Evolutionary conservation across 2,113 vertebrate species (phyloP).

Genomic region (Urocolius indicus): DNA sequence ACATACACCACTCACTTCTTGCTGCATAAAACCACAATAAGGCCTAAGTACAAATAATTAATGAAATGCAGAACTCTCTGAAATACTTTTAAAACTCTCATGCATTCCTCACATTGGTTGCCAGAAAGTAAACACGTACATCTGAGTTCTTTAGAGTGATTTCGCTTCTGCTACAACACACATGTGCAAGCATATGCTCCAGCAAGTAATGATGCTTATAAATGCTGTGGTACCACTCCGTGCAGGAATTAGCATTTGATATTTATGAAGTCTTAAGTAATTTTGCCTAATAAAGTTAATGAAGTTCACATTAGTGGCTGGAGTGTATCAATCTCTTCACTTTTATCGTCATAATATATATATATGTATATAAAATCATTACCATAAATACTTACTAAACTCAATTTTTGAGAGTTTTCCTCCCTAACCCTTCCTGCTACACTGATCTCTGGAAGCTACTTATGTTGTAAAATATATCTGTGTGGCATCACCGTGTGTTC

Average conservation of each 20-base stretch:
- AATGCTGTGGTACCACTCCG: background rate
- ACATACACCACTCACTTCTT: background rate
- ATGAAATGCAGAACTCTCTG: background rate
- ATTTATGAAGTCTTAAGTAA: slow-evolving; percentile 45
- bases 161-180: background rate
- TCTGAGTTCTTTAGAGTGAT: background rate
- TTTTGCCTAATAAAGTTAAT: slow-evolving; percentile 56
- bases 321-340: background rate
- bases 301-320: background rate
- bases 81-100: background rate
- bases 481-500: background rate
- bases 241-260: background rate
- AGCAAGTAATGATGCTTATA: slow-evolving; percentile 5
- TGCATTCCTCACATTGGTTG: background rate
- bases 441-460: background rate
- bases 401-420: background rate
- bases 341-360: background rate
- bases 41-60: background rate
- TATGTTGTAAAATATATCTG: background rate
- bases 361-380: background rate
- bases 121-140: background rate
- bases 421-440: background rate
- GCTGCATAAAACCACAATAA: background rate
- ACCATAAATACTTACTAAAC: background rate
- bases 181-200: background rate